Conservation (phyloP, 1,140 invertebrate genomes). For the Chionoecetes opilio region DNA sequence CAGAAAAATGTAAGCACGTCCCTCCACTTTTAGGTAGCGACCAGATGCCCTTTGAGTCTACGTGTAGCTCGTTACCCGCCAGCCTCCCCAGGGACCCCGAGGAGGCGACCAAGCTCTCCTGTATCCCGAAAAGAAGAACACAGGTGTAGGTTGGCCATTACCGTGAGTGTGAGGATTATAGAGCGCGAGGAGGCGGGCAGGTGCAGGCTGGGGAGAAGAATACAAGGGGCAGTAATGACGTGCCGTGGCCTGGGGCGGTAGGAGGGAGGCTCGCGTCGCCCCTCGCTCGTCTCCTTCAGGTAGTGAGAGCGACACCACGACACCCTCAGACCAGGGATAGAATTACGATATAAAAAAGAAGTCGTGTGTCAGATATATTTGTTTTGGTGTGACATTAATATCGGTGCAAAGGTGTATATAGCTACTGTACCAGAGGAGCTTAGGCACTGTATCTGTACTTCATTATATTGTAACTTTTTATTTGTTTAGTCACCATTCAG, state of each 20-base stretch:
- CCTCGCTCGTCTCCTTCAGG: neutral
- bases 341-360: too few species aligned
- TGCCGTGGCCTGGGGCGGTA: neutral
- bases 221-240: constrained; percentile 27
- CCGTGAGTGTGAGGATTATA: constrained; percentile 19
- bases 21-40: neutral
- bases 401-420: too few species aligned
- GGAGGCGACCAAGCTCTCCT: neutral
- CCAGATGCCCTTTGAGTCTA: neutral
- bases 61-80: neutral
- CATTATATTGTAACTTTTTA: too few species aligned
- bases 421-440: too few species aligned
- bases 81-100: neutral
- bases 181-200: constrained; percentile 10
- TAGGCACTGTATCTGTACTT: too few species aligned
- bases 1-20: neutral
- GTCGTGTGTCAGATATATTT: too few species aligned
- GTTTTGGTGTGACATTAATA: too few species aligned
- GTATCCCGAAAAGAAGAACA: constrained; percentile 20
- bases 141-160: constrained; percentile 27
- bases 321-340: neutral
- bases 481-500: neutral
- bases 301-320: neutral
- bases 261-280: neutral
- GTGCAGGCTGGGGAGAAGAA: constrained; percentile 16